A percentile compares a stretch with the other conserved stretches of the same genome.
These are phyloP conservation scores for Rhinolophus sinicus DNA, from an alignment of 2,113 vertebrate species.

Conservation along the genomic window DNA sequence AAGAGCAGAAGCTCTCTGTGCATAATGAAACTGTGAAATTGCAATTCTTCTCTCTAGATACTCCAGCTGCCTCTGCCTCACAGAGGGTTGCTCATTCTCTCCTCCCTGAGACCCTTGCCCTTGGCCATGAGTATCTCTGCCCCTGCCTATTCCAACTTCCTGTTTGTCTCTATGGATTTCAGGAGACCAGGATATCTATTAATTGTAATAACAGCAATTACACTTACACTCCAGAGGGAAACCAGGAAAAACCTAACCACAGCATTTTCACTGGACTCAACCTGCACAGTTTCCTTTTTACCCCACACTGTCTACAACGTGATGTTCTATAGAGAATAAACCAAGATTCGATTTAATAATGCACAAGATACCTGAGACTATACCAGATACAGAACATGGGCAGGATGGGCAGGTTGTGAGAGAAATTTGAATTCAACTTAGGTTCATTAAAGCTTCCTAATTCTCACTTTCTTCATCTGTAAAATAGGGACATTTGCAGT, in stretches of 20 bases:
- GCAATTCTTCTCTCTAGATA: neutral
- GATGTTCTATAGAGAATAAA: neutral
- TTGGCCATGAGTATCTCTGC: neutral
- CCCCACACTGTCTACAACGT: neutral
- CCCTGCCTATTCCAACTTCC: neutral
- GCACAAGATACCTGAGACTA: neutral
- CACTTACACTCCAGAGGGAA: neutral
- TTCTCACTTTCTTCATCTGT: neutral
- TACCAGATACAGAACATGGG: neutral
- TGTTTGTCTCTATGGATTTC: neutral
- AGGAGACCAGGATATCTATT: neutral
- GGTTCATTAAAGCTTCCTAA: neutral
- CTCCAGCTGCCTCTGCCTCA: neutral
- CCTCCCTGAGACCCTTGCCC: neutral
- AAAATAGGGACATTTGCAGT: neutral
- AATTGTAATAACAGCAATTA: neutral
- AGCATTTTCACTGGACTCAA: neutral
- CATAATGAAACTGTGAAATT: slow-evolving; percentile 12
- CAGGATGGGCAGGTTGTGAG: neutral
- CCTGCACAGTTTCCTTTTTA: neutral
- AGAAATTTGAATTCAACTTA: neutral
- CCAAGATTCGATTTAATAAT: neutral
- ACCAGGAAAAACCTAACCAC: neutral
- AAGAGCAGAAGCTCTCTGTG: neutral
- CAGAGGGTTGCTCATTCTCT: neutral